Evolutionary conservation across 2,888 invertebrate species (phyloP), one percentile per base, ranked within the genome.

Genomic region (Petrolisthes manimaculis): DNA sequence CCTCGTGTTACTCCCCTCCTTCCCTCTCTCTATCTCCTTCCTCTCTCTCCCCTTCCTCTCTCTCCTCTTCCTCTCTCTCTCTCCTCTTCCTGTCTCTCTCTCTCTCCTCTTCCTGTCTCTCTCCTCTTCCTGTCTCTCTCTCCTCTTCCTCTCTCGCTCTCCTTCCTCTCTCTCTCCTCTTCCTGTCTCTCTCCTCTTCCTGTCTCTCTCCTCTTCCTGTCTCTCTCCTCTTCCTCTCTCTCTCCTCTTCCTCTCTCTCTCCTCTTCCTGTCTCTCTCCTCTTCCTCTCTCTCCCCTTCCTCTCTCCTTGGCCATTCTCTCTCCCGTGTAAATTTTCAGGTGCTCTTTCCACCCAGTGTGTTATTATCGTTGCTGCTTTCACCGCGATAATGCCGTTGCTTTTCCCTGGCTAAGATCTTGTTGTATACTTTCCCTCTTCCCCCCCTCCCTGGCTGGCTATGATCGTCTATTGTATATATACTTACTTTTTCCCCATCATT

Each of bases 41-140:
- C 78, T 78, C 78, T 78, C 78, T 78, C 78, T 78, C 78, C 37
- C 78, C 37, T 51, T 78, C 78, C n/a, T n/a, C n/a, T n/a, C n/a
- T n/a, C n/a, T n/a, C 37, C 78, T 78, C 78, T 78, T 51, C 37
- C 78, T 78, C 78, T 78, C 54, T 78, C 78, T 37, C 51, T 78
- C 51, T 37, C 8, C 14, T 4, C 79, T 55, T 79, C 53, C 24
- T 21, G 3, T 14, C 18, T 21, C 8, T 21, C 54, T 14, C 14
- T 12, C 53, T 14, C 53, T 6, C 3, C 14, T 53, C 53, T 6
- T n/a, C 55, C 79, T 6, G 24, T 6, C 54, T n/a, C 12, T n/a
- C 14, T 55, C 53, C 51, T 53, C 12, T 53, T 53, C 14, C 53
- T 12, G 8, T 51, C 78, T n/a, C 74, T 5, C 37, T 12, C 14